A percentile compares a stretch with the other conserved stretches of the same genome.
Evolutionary conservation across 2,113 vertebrate species (phyloP).

Genomic region (Oryzias woworae): DNA sequence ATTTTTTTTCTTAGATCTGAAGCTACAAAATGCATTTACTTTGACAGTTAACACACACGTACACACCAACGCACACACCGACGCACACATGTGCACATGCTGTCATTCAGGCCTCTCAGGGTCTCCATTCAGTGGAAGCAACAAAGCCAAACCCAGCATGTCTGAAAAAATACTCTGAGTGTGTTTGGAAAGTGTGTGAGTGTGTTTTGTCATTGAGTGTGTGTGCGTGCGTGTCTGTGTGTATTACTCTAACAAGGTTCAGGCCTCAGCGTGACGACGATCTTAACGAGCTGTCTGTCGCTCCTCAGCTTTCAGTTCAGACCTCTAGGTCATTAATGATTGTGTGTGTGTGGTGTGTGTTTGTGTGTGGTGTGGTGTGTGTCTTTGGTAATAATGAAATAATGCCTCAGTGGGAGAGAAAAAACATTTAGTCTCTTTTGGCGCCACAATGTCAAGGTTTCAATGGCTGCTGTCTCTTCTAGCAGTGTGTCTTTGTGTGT

Average conservation of each 20-base stretch:
- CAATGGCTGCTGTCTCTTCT: conserved; percentile 54
- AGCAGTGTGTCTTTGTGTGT: too few species aligned
- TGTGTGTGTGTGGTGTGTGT: conserved; percentile 21
- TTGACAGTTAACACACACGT: not conserved
- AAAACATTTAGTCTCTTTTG: conserved; percentile 70
- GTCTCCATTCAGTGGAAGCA: conserved; percentile 51
- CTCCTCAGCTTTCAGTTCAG: conserved; percentile 58
- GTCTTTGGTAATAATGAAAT: conserved; percentile 60
- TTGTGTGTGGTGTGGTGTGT: conserved; percentile 34
- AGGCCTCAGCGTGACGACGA: conserved; percentile 62
- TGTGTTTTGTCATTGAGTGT: conserved; percentile 28
- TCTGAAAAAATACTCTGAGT: conserved; percentile 58
- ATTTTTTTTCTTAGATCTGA: not conserved
- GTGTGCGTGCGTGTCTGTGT: conserved; percentile 30
- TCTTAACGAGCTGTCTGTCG: conserved; percentile 73
- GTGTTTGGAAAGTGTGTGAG: conserved; percentile 48
- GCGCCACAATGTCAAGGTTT: conserved; percentile 64
- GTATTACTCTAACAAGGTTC: conserved; percentile 64
- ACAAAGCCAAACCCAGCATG: conserved; percentile 60
- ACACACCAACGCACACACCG: too few species aligned
- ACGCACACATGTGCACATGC: conserved; percentile 14
- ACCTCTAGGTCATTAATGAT: conserved; percentile 60
- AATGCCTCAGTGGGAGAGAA: conserved; percentile 67
- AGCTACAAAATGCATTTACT: not conserved
- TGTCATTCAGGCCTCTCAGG: conserved; percentile 17